Evolutionary conservation across 2,888 invertebrate genomes (phyloP), one percentile per base, ranked within the genome.

Genomic region (Orthonevra nobilis): DNA sequence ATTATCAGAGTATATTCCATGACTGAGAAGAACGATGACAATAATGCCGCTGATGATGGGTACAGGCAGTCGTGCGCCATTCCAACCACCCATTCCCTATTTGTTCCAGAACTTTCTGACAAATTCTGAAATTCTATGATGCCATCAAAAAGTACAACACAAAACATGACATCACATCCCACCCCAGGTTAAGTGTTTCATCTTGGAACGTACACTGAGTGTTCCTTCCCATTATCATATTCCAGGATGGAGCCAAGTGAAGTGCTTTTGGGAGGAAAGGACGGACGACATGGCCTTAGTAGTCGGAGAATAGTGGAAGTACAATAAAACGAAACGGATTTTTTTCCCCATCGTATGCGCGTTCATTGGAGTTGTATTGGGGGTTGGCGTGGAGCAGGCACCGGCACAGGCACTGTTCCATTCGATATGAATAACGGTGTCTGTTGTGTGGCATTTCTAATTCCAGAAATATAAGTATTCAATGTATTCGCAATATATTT

Each of bases 121-220:
- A 72, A 79, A 56, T 79, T 72, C 66, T 73, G 73, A 79, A 77
- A 79, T 73, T 73, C 79, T 79, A 79, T 68, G 79, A 79, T 68
- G 72, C 79, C 72, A 79, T 79, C 72, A 79, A 72, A 79, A 79
- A 79, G 79, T 66, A 79, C 79, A 79, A 79, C 79, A 79, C 66
- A 73, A 73, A 73, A 79, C 79, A 79, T 79, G 79, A 79, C 72
- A 79, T 79, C 79, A 66, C 72, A 68, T 68, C 72, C 36, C 66
- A 50, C 50, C 68, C 66, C 68, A 54, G 73, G 73, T 79, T 79
- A 79, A 79, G 79, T 79, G 79, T 79, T 79, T 79, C 79, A 79
- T 72, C 66, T 79, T 79, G 72, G 72, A 79, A 68, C 68, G 73
- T 73, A 73, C n/a, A 63, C 66, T 68, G 61, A 73, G 72, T 68